These are phyloP conservation scores for Crypturellus tataupa DNA, from an alignment of 2,797 vertebrate genomes.

Conservation along the genomic window DNA sequence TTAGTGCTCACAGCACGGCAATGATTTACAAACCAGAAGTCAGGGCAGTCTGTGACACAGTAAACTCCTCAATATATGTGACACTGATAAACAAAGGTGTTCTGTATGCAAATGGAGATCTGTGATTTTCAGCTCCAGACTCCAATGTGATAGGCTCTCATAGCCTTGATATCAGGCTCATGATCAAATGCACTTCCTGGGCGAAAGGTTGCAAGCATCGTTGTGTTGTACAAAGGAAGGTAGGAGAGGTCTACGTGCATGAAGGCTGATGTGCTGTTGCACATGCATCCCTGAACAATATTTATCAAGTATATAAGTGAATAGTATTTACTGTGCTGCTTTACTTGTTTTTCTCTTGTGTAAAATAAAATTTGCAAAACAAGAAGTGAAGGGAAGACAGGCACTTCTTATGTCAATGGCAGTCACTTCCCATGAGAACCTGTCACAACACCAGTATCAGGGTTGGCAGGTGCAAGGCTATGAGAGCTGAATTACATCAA, in stretches of 20 bases:
- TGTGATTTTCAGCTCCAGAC: not conserved
- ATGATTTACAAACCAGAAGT: not conserved
- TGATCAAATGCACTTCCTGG: not conserved
- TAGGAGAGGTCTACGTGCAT: not conserved
- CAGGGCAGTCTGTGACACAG: not conserved
- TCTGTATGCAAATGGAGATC: not conserved
- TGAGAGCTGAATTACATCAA: not conserved
- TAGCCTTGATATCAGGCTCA: rapidly evolving
- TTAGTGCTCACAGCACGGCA: not conserved
- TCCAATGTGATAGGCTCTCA: not conserved
- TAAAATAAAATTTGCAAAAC: not conserved
- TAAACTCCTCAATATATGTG: not conserved
- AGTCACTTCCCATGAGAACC: not conserved
- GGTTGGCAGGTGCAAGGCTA: not conserved
- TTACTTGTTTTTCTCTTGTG: not conserved
- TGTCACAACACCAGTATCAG: not conserved
- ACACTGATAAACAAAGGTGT: not conserved
- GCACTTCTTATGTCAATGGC: not conserved
- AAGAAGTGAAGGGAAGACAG: not conserved
- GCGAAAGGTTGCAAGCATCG: rapidly evolving
- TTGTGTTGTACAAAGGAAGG: not conserved
- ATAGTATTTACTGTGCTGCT: not conserved
- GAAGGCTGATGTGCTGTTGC: not conserved
- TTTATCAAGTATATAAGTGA: not conserved
- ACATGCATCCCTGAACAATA: not conserved